These are phyloP conservation scores for Nyctibius grandis DNA, from an alignment of 2,797 vertebrate genomes.

Conservation along the genomic window DNA sequence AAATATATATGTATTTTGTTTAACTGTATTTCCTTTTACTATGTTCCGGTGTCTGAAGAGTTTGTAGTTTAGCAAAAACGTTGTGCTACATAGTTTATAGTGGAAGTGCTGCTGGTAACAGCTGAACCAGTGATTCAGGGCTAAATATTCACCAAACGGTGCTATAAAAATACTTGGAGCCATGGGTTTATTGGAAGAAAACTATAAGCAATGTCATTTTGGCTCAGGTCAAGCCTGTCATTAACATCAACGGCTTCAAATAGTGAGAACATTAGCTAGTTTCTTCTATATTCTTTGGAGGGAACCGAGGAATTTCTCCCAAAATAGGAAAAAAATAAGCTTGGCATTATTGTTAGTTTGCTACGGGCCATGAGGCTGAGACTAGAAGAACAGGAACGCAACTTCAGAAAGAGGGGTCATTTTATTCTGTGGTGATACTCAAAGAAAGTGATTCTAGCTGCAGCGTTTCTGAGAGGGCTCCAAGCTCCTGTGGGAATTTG, in stretches of 20 bases:
- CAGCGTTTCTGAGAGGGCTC: not conserved
- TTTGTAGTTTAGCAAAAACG: not conserved
- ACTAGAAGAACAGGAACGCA: not conserved
- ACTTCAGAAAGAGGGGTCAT: not conserved
- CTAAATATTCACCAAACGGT: not conserved
- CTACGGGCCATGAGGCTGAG: not conserved
- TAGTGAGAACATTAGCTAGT: rapidly evolving
- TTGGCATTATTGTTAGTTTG: not conserved
- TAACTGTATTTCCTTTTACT: not conserved
- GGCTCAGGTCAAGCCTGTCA: not conserved
- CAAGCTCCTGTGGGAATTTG: not conserved
- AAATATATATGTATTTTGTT: not conserved
- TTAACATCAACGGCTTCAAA: not conserved
- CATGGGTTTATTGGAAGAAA: not conserved
- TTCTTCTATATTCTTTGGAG: not conserved
- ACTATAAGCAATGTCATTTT: not conserved
- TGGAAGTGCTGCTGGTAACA: not conserved
- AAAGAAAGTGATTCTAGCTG: not conserved
- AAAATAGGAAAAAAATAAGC: not conserved
- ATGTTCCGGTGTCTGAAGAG: not conserved
- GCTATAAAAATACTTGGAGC: not conserved
- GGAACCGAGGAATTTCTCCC: not conserved
- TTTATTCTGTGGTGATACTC: not conserved
- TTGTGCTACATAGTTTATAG: not conserved
- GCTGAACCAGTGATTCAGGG: not conserved